Evolutionary conservation across 1,140 invertebrate species (phyloP).

Genomic region (Vollenhovia emeryi): DNA sequence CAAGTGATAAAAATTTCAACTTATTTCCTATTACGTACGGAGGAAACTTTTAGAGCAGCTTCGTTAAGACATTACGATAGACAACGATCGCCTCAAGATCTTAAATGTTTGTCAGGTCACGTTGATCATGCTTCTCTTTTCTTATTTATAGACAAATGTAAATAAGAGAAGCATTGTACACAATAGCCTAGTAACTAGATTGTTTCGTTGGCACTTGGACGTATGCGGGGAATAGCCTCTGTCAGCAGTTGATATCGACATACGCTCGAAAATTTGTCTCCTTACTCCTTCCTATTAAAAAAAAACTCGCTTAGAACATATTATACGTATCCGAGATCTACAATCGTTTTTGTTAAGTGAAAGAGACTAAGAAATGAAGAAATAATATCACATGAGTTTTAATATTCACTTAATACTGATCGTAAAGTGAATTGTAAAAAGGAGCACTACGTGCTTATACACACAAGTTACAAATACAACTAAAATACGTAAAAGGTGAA

Average conservation of each 20-base stretch:
- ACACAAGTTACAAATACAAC: no score
- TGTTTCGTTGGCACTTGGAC: background rate
- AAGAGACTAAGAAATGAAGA: background rate
- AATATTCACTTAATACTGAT: background rate
- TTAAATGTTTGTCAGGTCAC: background rate
- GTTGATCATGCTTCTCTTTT: no score
- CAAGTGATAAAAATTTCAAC: slow-evolving; percentile 8
- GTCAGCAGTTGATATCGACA: slow-evolving; percentile 41
- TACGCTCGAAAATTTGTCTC: background rate
- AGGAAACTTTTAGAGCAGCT: background rate
- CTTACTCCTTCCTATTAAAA: background rate
- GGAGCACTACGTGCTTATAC: background rate
- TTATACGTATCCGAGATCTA: background rate
- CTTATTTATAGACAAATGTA: background rate
- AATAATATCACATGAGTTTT: background rate
- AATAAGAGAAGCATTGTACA: background rate
- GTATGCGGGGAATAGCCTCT: slow-evolving; percentile 9
- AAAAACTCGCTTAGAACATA: background rate
- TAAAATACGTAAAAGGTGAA: no score
- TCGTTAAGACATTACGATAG: background rate
- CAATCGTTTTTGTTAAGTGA: background rate
- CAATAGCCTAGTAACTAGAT: slow-evolving; percentile 17
- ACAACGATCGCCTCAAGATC: background rate
- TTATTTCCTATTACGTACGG: no score
- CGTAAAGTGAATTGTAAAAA: background rate